Evolutionary conservation across 2,797 vertebrate species (phyloP).

Genomic region (Danionella dracula): DNA sequence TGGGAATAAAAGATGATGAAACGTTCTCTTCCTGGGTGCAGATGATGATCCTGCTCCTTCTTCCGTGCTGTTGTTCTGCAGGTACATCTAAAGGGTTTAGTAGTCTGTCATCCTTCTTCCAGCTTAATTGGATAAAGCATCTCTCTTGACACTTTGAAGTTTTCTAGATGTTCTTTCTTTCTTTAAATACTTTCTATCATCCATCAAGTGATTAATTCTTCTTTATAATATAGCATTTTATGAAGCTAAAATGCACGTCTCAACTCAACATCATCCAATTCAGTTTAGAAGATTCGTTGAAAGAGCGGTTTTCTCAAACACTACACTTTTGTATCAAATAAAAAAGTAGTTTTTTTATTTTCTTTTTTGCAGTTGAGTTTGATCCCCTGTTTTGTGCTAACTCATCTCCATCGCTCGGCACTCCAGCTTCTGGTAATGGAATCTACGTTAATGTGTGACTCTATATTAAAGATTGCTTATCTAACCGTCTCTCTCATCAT

Average conservation of each 20-base stretch:
- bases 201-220: too few species aligned
- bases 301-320: neutral
- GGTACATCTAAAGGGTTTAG: neutral
- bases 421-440: slow-evolving; percentile 31
- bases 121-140: neutral
- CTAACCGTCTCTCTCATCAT: too few species aligned
- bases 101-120: neutral
- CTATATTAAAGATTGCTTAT: too few species aligned
- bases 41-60: neutral
- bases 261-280: neutral
- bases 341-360: neutral
- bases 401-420: neutral
- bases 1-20: neutral
- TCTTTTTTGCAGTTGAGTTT: slow-evolving; percentile 1
- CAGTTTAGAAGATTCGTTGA: neutral
- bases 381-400: neutral
- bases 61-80: slow-evolving; percentile 3
- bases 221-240: too few species aligned
- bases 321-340: neutral
- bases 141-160: neutral
- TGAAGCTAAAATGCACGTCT: too few species aligned
- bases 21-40: neutral
- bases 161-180: too few species aligned
- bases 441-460: neutral
- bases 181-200: too few species aligned